Base-by-base conservation (phyloP, 2,113 vertebrate genomes). In the Ailurus styani region DNA sequence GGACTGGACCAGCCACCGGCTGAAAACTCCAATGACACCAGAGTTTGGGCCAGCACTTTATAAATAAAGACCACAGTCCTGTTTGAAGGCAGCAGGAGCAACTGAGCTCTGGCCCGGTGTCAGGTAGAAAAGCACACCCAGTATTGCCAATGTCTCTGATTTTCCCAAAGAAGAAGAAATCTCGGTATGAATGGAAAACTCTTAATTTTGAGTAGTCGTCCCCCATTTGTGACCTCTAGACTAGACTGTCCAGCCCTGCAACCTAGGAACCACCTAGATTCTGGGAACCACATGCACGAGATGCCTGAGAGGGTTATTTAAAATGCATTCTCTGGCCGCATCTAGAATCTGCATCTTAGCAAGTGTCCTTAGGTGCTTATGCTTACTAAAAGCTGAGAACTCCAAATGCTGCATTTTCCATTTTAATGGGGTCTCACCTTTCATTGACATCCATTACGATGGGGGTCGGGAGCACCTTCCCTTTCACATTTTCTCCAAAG, bases 11-110 rank as follows among this genome's bases (percentile, higher is more conserved):
- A 34, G 23, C 27, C 17, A 55, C 37, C 6, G 2, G 15, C 57
- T 14, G 4, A n/a, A 73, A 66, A 75, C 0, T 23, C 50, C 34
- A 60, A 23, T 0, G 1, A 50, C 7, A 5, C 9, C 0, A 40
- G 27, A 9, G 21, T 68, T 60, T 68, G 23, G 5, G 27, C 64
- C 11, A 54, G 31, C 55, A 60, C 27, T 50, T 60, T 64, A 82
- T 64, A 82, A 64, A 86, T 12, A 78, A 45, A n/a, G 1, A 29
- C 17, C 5, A 90, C 45, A 42, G 60, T 52, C 25, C 7, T 0
- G 0, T 57, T 11, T 21, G 50, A 77, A 72, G 34, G 21, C 7
- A 55, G 17, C 25, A n/a, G 45, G 15, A 21, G 0, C 21, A 12
- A 45, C n/a, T 13, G 29, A 54, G 42, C 15, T 6, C 45, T 34